These are phyloP conservation scores for Zelostemma sp. DNA, from an alignment of 1,140 invertebrate species.

Conservation along the genomic window DNA sequence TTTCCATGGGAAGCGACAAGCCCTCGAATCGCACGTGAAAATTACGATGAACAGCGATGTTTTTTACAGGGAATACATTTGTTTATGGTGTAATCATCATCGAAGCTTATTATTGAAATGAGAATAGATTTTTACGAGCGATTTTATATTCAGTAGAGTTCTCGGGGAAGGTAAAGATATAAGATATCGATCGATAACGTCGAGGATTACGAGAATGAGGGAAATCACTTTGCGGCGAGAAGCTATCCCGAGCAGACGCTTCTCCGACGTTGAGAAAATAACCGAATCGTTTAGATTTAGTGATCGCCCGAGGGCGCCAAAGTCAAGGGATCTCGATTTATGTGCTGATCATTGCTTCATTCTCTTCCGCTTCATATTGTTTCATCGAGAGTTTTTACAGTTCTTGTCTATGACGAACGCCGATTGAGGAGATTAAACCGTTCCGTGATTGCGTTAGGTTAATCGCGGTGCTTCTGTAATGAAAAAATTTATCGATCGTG, in stretches of 20 bases:
- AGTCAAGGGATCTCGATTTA: constrained; percentile 21
- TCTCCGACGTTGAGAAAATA: constrained; percentile 15
- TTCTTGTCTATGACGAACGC: no score
- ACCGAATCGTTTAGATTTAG: constrained; percentile 31
- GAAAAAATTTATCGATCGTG: no score
- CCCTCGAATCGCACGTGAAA: no score
- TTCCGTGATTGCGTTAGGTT: no score
- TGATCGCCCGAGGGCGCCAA: constrained; percentile 20
- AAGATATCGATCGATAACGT: constrained; percentile 24
- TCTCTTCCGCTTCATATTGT: neutral
- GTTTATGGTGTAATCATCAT: no score
- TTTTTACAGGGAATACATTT: no score
- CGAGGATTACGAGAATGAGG: constrained; percentile 28
- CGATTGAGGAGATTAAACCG: no score
- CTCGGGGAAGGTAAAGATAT: constrained; percentile 8
- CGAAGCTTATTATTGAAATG: neutral
- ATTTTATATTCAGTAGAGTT: constrained; percentile 6
- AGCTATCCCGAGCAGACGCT: constrained; percentile 15
- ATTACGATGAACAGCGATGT: no score
- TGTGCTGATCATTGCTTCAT: constrained; percentile 17
- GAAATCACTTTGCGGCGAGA: constrained; percentile 26
- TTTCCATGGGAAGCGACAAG: no score
- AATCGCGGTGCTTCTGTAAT: no score
- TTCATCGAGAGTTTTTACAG: no score
- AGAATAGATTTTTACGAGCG: constrained; percentile 12